Conservation (phyloP, 2,797 vertebrate species). For the Hafferia zeledoni region DNA sequence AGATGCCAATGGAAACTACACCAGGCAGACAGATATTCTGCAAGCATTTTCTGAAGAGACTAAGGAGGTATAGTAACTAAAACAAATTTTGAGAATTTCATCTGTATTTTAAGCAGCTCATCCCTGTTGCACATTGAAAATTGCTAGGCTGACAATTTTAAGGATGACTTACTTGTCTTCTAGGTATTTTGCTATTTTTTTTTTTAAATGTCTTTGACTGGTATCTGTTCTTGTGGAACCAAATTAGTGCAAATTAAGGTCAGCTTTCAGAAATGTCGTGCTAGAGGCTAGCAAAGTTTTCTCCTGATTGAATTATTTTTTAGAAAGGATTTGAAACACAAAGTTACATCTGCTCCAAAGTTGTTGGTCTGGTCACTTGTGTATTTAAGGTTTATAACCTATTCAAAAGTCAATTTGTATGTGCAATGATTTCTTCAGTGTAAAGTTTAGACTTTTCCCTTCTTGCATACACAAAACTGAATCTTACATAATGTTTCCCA, state of each 20-base stretch:
- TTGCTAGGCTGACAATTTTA: neutral
- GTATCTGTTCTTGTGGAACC: neutral
- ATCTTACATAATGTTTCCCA: neutral
- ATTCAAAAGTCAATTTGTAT: neutral
- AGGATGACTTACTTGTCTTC: neutral
- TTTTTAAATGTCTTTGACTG: neutral
- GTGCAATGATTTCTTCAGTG: neutral
- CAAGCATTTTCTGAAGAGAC: constrained; percentile 96
- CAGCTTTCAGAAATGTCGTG: neutral
- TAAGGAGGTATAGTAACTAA: constrained; percentile 79
- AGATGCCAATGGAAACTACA: constrained; percentile 98
- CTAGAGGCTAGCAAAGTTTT: neutral
- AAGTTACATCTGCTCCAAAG: neutral
- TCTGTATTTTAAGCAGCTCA: neutral
- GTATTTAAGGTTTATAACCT: neutral
- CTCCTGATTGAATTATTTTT: neutral
- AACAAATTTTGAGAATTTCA: neutral
- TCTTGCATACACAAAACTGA: neutral
- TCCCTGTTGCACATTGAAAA: neutral
- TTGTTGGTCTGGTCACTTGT: fast-evolving
- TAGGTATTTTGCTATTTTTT: neutral
- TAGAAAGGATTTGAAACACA: neutral
- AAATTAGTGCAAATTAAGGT: neutral
- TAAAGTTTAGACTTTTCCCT: neutral
- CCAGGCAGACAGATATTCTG: constrained; percentile 94